Percentiles rank a stretch among this genome's conserved stretches.
Evolutionary conservation across 2,113 vertebrate species (phyloP).

Genomic region (Corythornis madagascariensis): DNA sequence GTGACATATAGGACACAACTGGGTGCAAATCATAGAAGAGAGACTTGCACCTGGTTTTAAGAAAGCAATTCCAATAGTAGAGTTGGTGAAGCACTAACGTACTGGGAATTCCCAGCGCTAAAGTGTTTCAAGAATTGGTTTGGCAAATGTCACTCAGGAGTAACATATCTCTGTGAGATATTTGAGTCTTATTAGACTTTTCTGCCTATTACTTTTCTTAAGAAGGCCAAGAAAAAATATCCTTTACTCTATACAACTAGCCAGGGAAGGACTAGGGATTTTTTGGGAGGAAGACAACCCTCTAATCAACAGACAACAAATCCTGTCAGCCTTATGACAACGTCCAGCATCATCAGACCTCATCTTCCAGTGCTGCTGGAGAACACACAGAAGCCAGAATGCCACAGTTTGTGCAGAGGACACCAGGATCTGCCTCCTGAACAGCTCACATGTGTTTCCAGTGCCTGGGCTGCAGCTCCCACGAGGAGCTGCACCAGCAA

Average conservation of each 20-base stretch:
- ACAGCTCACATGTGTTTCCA: accelerated
- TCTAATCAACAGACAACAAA: background rate
- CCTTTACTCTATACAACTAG: background rate
- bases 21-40: background rate
- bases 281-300: background rate
- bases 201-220: background rate
- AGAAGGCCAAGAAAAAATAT: background rate
- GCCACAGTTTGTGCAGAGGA: background rate
- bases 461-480: background rate
- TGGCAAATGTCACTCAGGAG: background rate
- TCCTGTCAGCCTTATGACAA: too few relatives aligned
- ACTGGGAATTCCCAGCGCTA: background rate
- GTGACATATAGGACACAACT: background rate
- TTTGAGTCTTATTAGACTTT: background rate
- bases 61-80: background rate
- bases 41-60: background rate
- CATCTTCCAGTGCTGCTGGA: background rate
- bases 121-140: background rate
- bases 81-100: background rate
- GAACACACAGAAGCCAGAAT: background rate
- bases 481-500: too few relatives aligned
- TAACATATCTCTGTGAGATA: background rate
- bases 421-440: too few relatives aligned
- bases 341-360: background rate
- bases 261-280: background rate